Evolutionary conservation across 2,113 vertebrate genomes (phyloP).

Genomic region (Scomber japonicus): DNA sequence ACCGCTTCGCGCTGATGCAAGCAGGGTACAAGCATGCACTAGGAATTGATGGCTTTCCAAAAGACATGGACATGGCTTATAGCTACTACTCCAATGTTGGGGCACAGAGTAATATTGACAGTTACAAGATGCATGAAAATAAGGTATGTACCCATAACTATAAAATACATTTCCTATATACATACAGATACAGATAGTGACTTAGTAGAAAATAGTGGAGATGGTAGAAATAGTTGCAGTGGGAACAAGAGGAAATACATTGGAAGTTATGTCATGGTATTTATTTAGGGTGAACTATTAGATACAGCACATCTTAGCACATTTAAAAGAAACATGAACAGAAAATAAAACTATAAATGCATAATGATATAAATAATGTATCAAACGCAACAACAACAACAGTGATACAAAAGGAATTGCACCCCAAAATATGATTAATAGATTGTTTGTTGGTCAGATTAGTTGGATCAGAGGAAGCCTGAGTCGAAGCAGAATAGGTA

Average conservation of each 20-base stretch:
- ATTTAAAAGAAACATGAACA: too few relatives aligned
- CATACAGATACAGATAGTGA: too few relatives aligned
- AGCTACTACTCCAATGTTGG: conserved; percentile 92
- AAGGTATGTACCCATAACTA: conserved; percentile 79
- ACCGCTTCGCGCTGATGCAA: conserved; percentile 91
- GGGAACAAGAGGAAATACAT: too few relatives aligned
- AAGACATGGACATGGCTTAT: conserved; percentile 89
- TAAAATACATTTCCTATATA: too few relatives aligned
- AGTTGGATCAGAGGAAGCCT: conserved; percentile 4
- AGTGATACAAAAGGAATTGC: neutral
- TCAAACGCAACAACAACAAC: neutral
- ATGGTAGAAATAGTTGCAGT: too few relatives aligned
- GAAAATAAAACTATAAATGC: too few relatives aligned
- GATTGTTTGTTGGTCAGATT: conserved; percentile 32
- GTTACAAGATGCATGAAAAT: conserved; percentile 78
- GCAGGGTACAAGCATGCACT: conserved; percentile 95
- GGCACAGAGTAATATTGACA: conserved; percentile 86
- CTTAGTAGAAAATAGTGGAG: too few relatives aligned
- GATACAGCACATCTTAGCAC: too few relatives aligned
- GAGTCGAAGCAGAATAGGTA: neutral
- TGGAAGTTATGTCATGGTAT: too few relatives aligned
- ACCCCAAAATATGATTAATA: conserved; percentile 41
- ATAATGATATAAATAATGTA: too few relatives aligned
- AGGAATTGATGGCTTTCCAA: conserved; percentile 89
- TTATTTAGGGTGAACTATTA: too few relatives aligned